A percentile compares a stretch with the other conserved stretches of the same genome.
phyloP scores from a whole-genome alignment of 2,888 invertebrate genomes.

The Glaucopsyche alexis region DNA sequence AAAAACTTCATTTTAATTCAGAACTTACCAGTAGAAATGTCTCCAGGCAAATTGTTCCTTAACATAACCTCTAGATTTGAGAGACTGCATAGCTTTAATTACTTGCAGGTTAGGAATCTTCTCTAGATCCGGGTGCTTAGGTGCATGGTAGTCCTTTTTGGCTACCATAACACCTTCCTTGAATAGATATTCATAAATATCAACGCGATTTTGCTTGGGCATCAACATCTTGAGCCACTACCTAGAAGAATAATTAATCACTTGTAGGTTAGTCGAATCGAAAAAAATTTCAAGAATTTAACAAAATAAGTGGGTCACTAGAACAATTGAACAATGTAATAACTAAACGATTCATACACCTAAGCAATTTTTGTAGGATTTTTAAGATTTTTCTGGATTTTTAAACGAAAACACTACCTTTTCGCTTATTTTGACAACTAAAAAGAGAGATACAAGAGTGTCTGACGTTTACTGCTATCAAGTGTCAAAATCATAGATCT shows the following conservation, averaged over 20 bases:
- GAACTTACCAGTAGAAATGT: conserved; percentile 95
- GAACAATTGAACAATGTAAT: background rate
- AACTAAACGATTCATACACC: background rate
- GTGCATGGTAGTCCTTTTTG: conserved; percentile 98
- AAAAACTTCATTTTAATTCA: background rate
- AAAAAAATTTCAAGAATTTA: conserved; percentile 20
- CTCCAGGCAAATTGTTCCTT: conserved; percentile 99
- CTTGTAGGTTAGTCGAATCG: conserved; percentile 41
- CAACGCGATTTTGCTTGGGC: conserved; percentile 98
- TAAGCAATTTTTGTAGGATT: conserved; percentile 41
- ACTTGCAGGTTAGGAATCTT: conserved; percentile 98
- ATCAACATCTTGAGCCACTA: conserved; percentile 95
- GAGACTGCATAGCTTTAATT: conserved; percentile 97
- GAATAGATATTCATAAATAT: conserved; percentile 98
- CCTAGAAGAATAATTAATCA: conserved; percentile 62
- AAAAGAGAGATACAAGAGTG: conserved; percentile 46
- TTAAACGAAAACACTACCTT: conserved; percentile 47
- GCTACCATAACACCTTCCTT: conserved; percentile 99
- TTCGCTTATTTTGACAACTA: conserved; percentile 53
- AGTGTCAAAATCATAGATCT: conserved; percentile 18
- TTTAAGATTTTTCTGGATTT: conserved; percentile 43
- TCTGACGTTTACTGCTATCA: background rate
- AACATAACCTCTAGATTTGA: conserved; percentile 98
- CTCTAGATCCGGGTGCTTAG: conserved; percentile 98
- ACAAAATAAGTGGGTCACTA: conserved; percentile 7